Evolutionary conservation across 2,797 vertebrate species (phyloP), one percentile per base, ranked within the genome.

Genomic region (Peromyscus eremicus): DNA sequence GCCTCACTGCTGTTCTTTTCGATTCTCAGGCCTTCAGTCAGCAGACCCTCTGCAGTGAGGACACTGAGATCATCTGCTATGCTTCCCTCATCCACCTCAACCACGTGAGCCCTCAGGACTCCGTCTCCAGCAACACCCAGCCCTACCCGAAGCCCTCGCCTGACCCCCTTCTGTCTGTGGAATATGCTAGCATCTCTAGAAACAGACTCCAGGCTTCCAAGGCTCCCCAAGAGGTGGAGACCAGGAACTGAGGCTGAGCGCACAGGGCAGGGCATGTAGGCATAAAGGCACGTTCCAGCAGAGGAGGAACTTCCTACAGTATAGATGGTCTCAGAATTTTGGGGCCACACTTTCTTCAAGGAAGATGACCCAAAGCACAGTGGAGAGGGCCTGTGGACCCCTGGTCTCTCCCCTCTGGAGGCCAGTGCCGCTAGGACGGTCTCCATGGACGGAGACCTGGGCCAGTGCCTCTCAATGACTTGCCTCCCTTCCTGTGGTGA

Each of bases 11-110:
- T 64, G 8, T 37, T 27, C 1, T 7, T 68, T 92, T 71, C 85
- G 52, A 37, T 92, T 37, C 37, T 21, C 55, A 97, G 96, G 55
- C 23, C 17, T 79, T 79, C 1, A 0, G 27, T 66, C 77, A 68
- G 73, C 88, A 62, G 37, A n/a, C 5, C 13, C 25, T 23, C 34
- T 55, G 84, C n/a, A 77, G 16, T 0, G 32, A 94, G 37, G 96
- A 94, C 37, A 0, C 68, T 1, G 91, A 23, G 52, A 17, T 4
- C 73, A 79, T 97, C 86, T 73, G 43, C 21, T 97, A 95, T 23
- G 93, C 91, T 25, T 94, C 97, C 12, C 52, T 97, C 46, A 80
- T 5, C 55, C 70, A 92, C 43, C 34, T 92, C 37, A 94, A 84
- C 57, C 68, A 40, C 17, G 11, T 29, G 2, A 9, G 43, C 77